These are phyloP conservation scores for Cercocebus atys DNA, from an alignment of 2,113 vertebrate species.

Conservation along the genomic window DNA sequence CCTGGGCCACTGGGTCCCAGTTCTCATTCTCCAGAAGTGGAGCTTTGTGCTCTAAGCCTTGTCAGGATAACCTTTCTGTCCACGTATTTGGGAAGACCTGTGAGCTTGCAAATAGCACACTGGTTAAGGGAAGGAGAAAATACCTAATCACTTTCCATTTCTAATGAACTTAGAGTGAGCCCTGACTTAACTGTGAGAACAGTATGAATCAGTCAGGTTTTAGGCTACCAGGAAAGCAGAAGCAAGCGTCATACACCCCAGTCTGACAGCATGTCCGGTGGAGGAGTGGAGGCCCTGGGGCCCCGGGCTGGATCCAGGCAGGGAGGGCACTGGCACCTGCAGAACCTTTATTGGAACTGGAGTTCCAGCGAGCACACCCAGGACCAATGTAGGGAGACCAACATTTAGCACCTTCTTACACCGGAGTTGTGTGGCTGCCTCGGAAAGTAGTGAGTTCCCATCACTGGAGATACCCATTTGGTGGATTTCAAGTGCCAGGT, in stretches of 20 bases:
- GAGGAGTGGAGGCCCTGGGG: neutral
- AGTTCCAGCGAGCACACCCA: neutral
- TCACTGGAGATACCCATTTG: neutral
- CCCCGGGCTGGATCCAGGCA: neutral
- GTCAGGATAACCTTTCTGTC: neutral
- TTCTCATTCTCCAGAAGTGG: neutral
- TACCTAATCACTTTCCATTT: conserved; percentile 6
- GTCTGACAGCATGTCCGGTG: too few relatives aligned
- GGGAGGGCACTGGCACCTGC: neutral
- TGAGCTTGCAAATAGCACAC: neutral
- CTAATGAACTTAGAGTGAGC: neutral
- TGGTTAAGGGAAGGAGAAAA: neutral
- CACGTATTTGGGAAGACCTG: neutral
- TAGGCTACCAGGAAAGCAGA: neutral
- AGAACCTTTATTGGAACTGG: neutral
- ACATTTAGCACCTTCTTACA: neutral
- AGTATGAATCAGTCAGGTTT: neutral
- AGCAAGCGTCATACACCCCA: neutral
- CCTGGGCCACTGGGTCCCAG: too few relatives aligned
- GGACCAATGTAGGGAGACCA: accelerated
- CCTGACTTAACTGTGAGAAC: neutral
- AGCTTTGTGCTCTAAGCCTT: neutral
- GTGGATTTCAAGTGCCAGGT: neutral
- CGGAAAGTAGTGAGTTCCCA: neutral
- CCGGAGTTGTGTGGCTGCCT: neutral